Percentiles rank a stretch among this genome's conserved stretches.
Evolutionary conservation across 92 coral and sea anemone genomes (phyloP).

Genomic region (Palythoa heliodiscus): DNA sequence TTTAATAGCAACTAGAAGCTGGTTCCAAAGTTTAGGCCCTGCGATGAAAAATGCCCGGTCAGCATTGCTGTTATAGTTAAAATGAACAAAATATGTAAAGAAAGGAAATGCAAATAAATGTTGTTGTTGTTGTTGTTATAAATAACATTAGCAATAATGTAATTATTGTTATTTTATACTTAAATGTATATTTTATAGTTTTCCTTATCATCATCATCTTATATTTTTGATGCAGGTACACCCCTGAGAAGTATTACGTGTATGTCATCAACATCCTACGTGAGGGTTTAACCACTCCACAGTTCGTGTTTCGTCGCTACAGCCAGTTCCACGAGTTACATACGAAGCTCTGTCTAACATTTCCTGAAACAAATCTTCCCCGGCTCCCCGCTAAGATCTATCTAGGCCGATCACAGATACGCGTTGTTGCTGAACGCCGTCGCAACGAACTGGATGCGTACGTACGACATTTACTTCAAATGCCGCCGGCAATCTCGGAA

Average conservation of each 20-base stretch:
- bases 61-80: too few species aligned
- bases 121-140: too few species aligned
- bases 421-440: slow-evolving; percentile 95
- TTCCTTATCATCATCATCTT: neutral
- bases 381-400: slow-evolving; percentile 92
- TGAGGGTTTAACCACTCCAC: slow-evolving; percentile 65
- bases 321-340: slow-evolving; percentile 94
- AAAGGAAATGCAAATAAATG: too few species aligned
- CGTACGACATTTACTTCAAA: slow-evolving; percentile 76
- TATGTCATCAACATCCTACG: slow-evolving; percentile 92
- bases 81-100: too few species aligned
- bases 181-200: too few species aligned
- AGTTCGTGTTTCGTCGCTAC: slow-evolving; percentile 95
- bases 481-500: slow-evolving; percentile 79
- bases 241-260: slow-evolving; percentile 91
- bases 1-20: too few species aligned
- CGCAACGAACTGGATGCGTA: slow-evolving; percentile 90
- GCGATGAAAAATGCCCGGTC: too few species aligned
- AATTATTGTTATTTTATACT: too few species aligned
- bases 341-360: slow-evolving; percentile 79
- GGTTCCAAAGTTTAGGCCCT: too few species aligned
- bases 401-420: slow-evolving; percentile 97
- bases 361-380: slow-evolving; percentile 81
- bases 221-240: slow-evolving; percentile 48
- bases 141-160: too few species aligned